Percentiles rank a stretch among this genome's conserved stretches.
These are phyloP conservation scores for Psilanteris sp. DNA, from an alignment of 1,140 invertebrate species.

Conservation along the genomic window DNA sequence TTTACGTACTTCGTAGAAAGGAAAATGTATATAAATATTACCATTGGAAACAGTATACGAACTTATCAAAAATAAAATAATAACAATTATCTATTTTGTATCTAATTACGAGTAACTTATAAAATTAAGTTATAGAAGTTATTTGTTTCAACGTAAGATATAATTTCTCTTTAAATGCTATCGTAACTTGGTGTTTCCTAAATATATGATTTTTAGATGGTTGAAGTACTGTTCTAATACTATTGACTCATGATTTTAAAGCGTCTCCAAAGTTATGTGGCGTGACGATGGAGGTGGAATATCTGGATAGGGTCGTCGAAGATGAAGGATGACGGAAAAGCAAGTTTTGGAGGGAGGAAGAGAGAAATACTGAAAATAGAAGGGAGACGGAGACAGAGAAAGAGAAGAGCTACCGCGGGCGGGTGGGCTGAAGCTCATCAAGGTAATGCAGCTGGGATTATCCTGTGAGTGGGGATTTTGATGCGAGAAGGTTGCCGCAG, in stretches of 20 bases:
- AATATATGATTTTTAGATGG: neutral
- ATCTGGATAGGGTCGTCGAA: constrained; percentile 58
- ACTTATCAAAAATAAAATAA: too few relatives aligned
- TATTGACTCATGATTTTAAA: constrained; percentile 62
- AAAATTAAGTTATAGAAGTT: too few relatives aligned
- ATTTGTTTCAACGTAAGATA: too few relatives aligned
- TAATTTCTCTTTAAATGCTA: too few relatives aligned
- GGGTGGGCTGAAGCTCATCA: constrained; percentile 76
- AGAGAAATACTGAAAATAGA: too few relatives aligned
- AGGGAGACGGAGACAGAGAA: too few relatives aligned
- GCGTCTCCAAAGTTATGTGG: constrained; percentile 50
- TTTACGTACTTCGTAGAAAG: too few relatives aligned
- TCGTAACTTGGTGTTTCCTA: constrained; percentile 15
- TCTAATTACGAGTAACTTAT: too few relatives aligned
- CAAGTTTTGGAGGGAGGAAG: constrained; percentile 1
- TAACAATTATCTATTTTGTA: too few relatives aligned
- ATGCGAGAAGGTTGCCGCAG: constrained; percentile 65
- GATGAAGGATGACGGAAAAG: constrained; percentile 46
- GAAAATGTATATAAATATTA: too few relatives aligned
- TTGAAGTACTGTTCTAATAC: constrained; percentile 14
- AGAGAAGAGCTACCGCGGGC: constrained; percentile 29
- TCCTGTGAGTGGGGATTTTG: constrained; percentile 70
- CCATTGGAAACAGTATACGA: too few relatives aligned
- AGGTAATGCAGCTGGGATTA: constrained; percentile 79
- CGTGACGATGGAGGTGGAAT: constrained; percentile 55